Evolutionary conservation across 2,888 invertebrate species (phyloP), one percentile per base, ranked within the genome.

Genomic region (Taphrorychus bicolor): DNA sequence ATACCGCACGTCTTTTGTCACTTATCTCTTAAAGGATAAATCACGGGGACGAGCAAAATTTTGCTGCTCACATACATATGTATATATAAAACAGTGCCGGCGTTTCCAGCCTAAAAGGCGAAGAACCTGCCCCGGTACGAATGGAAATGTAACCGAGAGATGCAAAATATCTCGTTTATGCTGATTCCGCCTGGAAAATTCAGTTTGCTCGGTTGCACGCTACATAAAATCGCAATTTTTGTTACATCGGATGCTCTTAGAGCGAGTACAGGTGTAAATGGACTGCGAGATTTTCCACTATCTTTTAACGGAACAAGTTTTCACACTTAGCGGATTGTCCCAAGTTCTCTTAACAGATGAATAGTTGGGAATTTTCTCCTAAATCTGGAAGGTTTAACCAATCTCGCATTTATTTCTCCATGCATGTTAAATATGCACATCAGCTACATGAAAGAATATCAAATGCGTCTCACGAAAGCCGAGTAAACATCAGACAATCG

Each of bases 1-100:
- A 66, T 56, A 24, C 45, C 54, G 64, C 58, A 45, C 61, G 67
- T 67, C 62, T 58, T 62, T 62, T 66, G 70, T 63, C 56, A 54
- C 65, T 63, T 69, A 69, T 65, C 63, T 64, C 16, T 24, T 42
- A 21, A 48, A 56, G 59, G 52, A 56, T 63, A 59, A 57, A 58
- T 68, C 56, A 21, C 42, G 21, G 51, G 18, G 56, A 57, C 56
- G 57, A 59, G 14, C 45, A 45, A 45, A 52, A 54, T 45, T 45
- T n/a, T 45, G 45, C 14, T 45, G 45, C 45, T 14, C 45, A 14
- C 45, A 45, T 45, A n/a, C n/a, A n/a, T n/a, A n/a, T n/a, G n/a
- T n/a, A n/a, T n/a, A n/a, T n/a, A 16, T 45, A 45, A 17, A 45
- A 45, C 17, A 45, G 7, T 14, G 45, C 14, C 45, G 16, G 45